Conservation (phyloP, 2,113 vertebrate genomes). For the Chitala chitala region DNA sequence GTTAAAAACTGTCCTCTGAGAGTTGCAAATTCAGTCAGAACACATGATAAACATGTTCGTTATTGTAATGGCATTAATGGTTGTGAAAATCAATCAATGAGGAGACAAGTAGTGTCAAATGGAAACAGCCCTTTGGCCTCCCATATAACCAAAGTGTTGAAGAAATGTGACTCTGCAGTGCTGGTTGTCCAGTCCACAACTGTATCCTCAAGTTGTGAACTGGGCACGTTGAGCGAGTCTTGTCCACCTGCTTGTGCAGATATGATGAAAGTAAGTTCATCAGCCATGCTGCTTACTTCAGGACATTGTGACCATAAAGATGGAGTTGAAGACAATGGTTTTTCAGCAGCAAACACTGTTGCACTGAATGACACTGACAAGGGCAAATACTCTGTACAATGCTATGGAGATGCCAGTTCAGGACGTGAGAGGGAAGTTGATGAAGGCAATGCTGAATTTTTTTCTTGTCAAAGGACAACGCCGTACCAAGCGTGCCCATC, state of each 20-base stretch:
- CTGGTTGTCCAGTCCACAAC: not conserved
- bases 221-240: not conserved
- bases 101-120: not conserved
- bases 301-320: not conserved
- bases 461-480: conserved; percentile 14
- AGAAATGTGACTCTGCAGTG: not conserved
- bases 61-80: not conserved
- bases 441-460: not conserved
- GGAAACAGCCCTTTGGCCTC: not conserved
- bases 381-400: not conserved
- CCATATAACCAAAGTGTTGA: not conserved
- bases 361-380: not conserved
- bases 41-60: not conserved
- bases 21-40: not conserved
- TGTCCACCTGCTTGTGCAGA: not conserved
- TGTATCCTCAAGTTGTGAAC: not conserved
- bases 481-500: not conserved
- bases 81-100: not conserved
- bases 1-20: not conserved
- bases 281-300: not conserved
- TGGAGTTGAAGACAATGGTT: not conserved
- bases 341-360: not conserved
- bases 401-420: not conserved
- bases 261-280: not conserved
- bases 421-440: not conserved